These are phyloP conservation scores for Cynocephalus volans DNA, from an alignment of 2,113 vertebrate species.

Conservation along the genomic window DNA sequence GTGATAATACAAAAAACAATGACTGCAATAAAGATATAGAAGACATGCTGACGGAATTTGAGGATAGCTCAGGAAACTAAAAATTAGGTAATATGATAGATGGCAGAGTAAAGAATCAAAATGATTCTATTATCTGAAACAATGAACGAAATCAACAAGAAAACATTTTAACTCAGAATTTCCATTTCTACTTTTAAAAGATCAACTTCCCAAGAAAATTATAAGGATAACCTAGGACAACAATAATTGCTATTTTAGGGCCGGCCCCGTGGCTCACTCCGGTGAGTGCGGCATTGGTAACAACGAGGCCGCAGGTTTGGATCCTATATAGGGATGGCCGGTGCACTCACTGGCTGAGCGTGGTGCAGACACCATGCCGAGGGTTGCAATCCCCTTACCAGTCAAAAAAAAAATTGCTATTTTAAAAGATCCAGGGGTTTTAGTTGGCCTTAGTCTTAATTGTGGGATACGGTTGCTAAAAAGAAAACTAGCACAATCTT, in stretches of 20 bases:
- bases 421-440: not conserved
- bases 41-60: not conserved
- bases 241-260: not conserved
- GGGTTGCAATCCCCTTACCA: no score
- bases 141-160: slow-evolving; percentile 30
- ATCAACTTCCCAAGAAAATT: not conserved
- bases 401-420: not conserved
- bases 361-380: no score
- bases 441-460: slow-evolving; percentile 9
- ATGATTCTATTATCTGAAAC: slow-evolving; percentile 33
- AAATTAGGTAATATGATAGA: not conserved
- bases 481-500: not conserved
- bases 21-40: not conserved
- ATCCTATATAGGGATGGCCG: no score
- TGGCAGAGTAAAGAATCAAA: not conserved
- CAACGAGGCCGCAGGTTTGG: no score
- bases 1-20: slow-evolving; percentile 9
- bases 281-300: no score
- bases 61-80: not conserved
- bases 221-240: not conserved
- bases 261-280: no score
- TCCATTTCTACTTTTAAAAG: slow-evolving; percentile 5
- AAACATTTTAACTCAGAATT: slow-evolving; percentile 47
- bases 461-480: not conserved
- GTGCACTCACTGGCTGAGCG: no score